Base-by-base conservation (phyloP, 2,113 vertebrate genomes). In the Platichthys flesus region DNA sequence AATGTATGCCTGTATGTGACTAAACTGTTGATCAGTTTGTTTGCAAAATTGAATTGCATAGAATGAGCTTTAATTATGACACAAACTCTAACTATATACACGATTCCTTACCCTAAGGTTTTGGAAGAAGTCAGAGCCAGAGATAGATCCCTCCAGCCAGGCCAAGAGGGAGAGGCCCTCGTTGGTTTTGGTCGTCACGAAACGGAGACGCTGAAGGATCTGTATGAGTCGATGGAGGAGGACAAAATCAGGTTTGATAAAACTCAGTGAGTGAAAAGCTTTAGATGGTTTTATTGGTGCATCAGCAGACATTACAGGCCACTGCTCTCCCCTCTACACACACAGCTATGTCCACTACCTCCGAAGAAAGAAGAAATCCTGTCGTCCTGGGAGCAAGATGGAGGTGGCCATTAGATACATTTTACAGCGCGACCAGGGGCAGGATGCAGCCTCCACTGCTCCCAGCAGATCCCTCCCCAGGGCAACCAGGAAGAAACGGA, bases 261-360 rank as follows among this genome's bases (percentile, higher is more conserved):
- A 60, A 68, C 18, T 12, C 9, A 24, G 9, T 23, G n/a, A 16
- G 42, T 51, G 6, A 61, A 16, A 5, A 16, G 16, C 23, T 0
- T 6, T 23, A 3, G 10, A 26, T 54, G 7, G 20, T 54, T 23
- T 23, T 23, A n/a, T 47, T 49, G n/a, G 10, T 14, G 3, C 61
- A 31, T 58, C 24, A 58, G 26, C 3, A 23, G 42, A 52, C 16
- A 40, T 15, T 49, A 49, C 16, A 16, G 45, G 15, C 45, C 40
- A 13, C 40, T 42, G 12, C 12, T 49, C 4, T 49, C 45, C 45
- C 45, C 45, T 49, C 45, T 60, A 21, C 28, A 42, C 21, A 7
- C 42, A 69, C 18, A 82, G 80, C 0, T 82, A 59, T n/a, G 69
- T 82, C 37, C 0, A 59, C 2, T 42, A 2, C 42, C 68, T 82